phyloP scores from a whole-genome alignment of 2,888 invertebrate genomes.

The Drosophila stalkeri region DNA sequence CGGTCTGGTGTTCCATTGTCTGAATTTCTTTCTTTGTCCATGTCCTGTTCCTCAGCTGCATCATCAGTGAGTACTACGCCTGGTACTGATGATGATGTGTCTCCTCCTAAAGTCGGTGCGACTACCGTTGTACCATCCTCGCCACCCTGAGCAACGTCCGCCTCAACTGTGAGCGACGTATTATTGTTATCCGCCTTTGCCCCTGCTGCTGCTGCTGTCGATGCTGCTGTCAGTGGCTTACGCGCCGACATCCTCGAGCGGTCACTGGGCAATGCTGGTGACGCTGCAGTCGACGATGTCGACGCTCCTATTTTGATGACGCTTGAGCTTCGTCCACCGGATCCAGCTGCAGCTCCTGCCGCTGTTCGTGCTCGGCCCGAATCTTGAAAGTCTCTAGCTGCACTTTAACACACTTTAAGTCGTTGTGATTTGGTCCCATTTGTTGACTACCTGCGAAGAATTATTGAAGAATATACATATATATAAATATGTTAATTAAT shows the following conservation, averaged over 20 bases:
- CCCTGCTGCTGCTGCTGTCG: constrained; percentile 5
- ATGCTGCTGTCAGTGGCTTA: constrained; percentile 44
- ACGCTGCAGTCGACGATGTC: constrained; percentile 69
- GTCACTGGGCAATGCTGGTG: constrained; percentile 55
- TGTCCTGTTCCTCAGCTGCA: constrained; percentile 23
- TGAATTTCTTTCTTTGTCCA: constrained; percentile 19
- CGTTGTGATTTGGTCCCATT: constrained; percentile 72
- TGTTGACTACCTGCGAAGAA: constrained; percentile 55
- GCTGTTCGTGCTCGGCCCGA: constrained; percentile 23
- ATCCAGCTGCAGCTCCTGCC: constrained; percentile 22
- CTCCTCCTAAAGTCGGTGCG: background rate
- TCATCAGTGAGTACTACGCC: constrained; percentile 10
- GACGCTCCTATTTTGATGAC: constrained; percentile 73
- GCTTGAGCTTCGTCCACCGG: constrained; percentile 26
- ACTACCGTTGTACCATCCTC: constrained; percentile 11
- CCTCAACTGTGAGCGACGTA: constrained; percentile 30
- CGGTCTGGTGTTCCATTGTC: background rate
- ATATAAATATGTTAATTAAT: background rate
- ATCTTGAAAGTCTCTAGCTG: constrained; percentile 44
- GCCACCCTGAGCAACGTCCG: constrained; percentile 16
- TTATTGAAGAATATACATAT: background rate
- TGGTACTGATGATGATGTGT: constrained; percentile 27
- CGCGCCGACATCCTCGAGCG: constrained; percentile 72
- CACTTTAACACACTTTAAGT: constrained; percentile 60
- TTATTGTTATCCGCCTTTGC: constrained; percentile 41